phyloP scores from a whole-genome alignment of 2,888 invertebrate species.

The Hecatera dysodea region DNA sequence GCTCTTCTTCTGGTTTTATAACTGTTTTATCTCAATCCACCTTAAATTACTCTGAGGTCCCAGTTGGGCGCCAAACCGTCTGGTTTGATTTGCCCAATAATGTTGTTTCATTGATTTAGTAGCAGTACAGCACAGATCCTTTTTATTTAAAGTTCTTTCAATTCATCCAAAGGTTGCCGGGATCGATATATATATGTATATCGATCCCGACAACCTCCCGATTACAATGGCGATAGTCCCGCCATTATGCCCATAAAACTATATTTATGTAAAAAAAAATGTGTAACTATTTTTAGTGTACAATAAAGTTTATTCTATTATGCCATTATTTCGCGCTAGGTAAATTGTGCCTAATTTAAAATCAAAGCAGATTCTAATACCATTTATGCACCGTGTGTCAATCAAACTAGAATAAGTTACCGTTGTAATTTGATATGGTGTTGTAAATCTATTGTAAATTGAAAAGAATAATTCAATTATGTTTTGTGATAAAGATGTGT shows the following conservation, averaged over 20 bases:
- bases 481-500: slow-evolving; percentile 60
- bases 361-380: neutral
- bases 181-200: no score
- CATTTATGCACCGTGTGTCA: slow-evolving; percentile 12
- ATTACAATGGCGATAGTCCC: neutral
- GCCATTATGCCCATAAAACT: neutral
- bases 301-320: neutral
- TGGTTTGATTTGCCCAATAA: no score
- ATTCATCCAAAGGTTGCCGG: no score
- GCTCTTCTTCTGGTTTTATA: neutral
- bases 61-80: neutral
- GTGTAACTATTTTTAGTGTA: no score
- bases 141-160: no score
- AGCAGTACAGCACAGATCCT: no score
- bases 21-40: neutral
- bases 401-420: slow-evolving; percentile 52
- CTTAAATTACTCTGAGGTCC: neutral
- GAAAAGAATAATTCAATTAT: slow-evolving; percentile 19
- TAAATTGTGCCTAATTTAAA: neutral
- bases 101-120: no score
- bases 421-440: slow-evolving; percentile 36
- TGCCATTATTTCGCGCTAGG: neutral
- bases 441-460: slow-evolving; percentile 35
- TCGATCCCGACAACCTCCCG: no score
- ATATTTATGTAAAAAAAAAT: no score